Conservation (phyloP, 2,888 invertebrate genomes). For the Abscondita cerata region DNA sequence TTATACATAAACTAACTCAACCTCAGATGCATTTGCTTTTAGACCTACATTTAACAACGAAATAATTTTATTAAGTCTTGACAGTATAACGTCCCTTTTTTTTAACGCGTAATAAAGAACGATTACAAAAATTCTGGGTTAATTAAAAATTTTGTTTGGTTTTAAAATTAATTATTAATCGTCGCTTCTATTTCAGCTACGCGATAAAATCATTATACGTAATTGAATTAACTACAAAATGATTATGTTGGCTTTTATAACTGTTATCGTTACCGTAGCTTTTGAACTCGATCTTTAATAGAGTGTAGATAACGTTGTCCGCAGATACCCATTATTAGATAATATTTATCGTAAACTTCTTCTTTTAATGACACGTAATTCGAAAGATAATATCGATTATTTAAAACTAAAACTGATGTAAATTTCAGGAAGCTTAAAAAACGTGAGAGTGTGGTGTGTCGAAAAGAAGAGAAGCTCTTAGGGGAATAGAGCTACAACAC, state of each 20-base stretch:
- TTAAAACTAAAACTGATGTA: constrained; percentile 18
- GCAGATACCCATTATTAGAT: background rate
- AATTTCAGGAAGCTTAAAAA: constrained; percentile 18
- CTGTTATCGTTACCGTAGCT: constrained; percentile 30
- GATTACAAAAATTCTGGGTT: no score
- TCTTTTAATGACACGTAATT: background rate
- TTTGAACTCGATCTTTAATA: constrained; percentile 12
- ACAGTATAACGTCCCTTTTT: no score
- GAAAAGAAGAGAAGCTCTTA: constrained; percentile 11
- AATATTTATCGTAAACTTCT: background rate
- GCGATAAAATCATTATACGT: constrained; percentile 44
- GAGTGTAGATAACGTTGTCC: constrained; percentile 15
- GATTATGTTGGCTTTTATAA: constrained; percentile 48
- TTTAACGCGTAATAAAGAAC: no score
- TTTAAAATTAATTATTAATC: background rate
- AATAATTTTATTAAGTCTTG: background rate
- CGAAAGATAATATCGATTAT: background rate
- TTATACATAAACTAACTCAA: constrained; percentile 7
- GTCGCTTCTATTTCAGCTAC: constrained; percentile 39
- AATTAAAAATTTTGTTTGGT: no score
- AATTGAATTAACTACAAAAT: constrained; percentile 43
- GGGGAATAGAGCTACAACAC: constrained; percentile 21
- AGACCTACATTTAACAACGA: constrained; percentile 1
- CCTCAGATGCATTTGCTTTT: constrained; percentile 1
- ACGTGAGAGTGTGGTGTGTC: constrained; percentile 21